Base-by-base conservation (phyloP, 2,797 vertebrate genomes). In the Hypotaenidia okinawae region DNA sequence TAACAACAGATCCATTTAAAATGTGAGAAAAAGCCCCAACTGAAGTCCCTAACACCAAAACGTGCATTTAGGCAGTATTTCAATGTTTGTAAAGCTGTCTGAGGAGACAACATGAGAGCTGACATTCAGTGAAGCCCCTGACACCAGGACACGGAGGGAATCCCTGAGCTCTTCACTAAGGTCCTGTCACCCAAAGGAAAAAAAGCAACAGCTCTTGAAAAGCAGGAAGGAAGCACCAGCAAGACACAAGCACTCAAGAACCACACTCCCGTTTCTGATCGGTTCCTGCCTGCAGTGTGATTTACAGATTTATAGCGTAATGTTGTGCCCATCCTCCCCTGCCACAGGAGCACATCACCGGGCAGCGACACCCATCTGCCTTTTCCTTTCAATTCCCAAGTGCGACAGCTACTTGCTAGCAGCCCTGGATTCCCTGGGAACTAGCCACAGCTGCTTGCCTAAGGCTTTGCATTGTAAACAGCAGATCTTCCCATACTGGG, bases 271-370 rank as follows among this genome's bases (percentile, higher is more conserved):
- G 24, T 10, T 37, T 41, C 62, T 32, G 73, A 32, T 62, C 80
- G 25, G 45, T 54, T 39, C 67, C 55, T 30, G 22, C 49, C 73
- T 21, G 3, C 45, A 4, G 12, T 45, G 85, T 43, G 19, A 23
- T 33, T 45, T 13, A 10, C 9, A 30, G 30, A 6, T 74, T 5
- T 10, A 10, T 5, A 33, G 8, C 3, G 3, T 5, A 14, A 33
- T 1, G 13, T 16, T 5, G 4, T 23, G 37, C 57, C 58, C 62
- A 14, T 4, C 35, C 47, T 54, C 69, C 33, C 7, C 11, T 39
- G 41, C 30, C 51, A n/a, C 0, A 5, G 37, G 17, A 30, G 17
- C 0, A 0, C 59, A 16, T 1, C 12, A n/a, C 2, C 45, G 25
- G 25, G 2, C 9, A 23, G 28, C 2, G 8, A 27, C 8, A 37